Percentiles rank a stretch among this genome's conserved stretches.
Evolutionary conservation across 23 tunicate genomes (phyloP).

Genomic region (Clavelina lepadiformis): DNA sequence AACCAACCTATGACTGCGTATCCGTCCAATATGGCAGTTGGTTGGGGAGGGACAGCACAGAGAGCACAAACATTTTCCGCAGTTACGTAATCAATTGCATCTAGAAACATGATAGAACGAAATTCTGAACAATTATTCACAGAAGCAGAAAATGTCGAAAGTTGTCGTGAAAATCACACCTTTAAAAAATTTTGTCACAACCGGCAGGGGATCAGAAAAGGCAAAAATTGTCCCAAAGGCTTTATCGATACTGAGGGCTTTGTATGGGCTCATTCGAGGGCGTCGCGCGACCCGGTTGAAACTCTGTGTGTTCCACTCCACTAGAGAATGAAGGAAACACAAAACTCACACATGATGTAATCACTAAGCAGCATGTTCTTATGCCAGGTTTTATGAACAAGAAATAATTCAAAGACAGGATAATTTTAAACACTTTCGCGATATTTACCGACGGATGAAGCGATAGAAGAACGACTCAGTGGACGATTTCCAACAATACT

Average conservation of each 20-base stretch:
- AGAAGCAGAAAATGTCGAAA: not conserved
- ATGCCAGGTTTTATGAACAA: not conserved
- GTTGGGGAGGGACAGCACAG: slow-evolving; percentile 44
- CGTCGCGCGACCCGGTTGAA: slow-evolving; percentile 33
- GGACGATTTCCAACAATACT: not conserved
- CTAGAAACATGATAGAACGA: slow-evolving; percentile 14
- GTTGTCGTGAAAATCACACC: not conserved
- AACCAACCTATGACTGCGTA: slow-evolving; percentile 74
- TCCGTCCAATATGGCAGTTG: slow-evolving; percentile 91
- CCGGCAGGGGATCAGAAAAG: slow-evolving; percentile 13
- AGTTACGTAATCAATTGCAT: slow-evolving; percentile 54
- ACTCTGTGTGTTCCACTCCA: too few species aligned
- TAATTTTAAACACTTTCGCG: too few species aligned
- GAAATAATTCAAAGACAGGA: too few species aligned
- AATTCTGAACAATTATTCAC: not conserved
- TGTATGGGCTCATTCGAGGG: slow-evolving; percentile 1
- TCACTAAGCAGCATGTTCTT: not conserved
- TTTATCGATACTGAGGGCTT: slow-evolving; percentile 12
- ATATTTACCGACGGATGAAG: too few species aligned
- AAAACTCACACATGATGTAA: not conserved
- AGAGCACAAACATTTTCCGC: slow-evolving; percentile 48
- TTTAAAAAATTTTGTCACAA: slow-evolving; percentile 1
- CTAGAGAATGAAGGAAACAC: not conserved
- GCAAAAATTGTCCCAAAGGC: slow-evolving; percentile 19
- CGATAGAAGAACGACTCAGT: not conserved